phyloP scores from a whole-genome alignment of 2,113 vertebrate species.

The Lophius piscatorius region DNA sequence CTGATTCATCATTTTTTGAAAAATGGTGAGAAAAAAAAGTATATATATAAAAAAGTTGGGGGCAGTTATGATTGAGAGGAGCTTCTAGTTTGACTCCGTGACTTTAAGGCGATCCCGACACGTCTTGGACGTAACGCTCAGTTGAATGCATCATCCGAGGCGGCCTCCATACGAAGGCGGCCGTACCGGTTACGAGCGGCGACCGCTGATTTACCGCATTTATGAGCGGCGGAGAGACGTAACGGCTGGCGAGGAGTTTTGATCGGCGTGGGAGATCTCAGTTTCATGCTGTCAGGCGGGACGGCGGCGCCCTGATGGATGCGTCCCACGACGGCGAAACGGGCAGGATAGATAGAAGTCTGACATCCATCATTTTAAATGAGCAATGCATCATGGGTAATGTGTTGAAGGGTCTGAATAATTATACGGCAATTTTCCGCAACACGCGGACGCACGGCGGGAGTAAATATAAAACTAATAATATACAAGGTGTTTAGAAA shows the following conservation, averaged over 20 bases:
- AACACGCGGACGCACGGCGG: conserved; percentile 29
- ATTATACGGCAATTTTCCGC: conserved; percentile 52
- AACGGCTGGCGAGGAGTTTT: conserved; percentile 49
- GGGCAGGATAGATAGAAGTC: conserved; percentile 51
- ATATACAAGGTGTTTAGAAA: not conserved
- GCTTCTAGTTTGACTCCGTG: no score
- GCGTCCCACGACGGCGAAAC: conserved; percentile 41
- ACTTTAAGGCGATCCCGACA: no score
- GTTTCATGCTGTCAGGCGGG: conserved; percentile 49
- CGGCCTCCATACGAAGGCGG: conserved; percentile 30
- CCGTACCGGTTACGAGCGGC: conserved; percentile 31
- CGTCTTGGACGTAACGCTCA: conserved; percentile 20
- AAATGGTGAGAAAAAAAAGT: no score
- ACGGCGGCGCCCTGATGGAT: conserved; percentile 57
- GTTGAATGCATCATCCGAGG: conserved; percentile 33
- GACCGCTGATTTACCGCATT: conserved; percentile 58
- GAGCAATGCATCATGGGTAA: conserved; percentile 65
- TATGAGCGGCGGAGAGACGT: conserved; percentile 34
- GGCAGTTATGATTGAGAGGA: no score
- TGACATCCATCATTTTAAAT: conserved; percentile 64
- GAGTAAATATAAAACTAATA: not conserved
- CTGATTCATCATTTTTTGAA: no score
- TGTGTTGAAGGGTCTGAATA: conserved; percentile 58
- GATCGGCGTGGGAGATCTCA: conserved; percentile 53
- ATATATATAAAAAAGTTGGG: no score